A percentile compares a stretch with the other conserved stretches of the same genome.
phyloP scores from a whole-genome alignment of 2,113 vertebrate species.

The Carassius carassius region DNA sequence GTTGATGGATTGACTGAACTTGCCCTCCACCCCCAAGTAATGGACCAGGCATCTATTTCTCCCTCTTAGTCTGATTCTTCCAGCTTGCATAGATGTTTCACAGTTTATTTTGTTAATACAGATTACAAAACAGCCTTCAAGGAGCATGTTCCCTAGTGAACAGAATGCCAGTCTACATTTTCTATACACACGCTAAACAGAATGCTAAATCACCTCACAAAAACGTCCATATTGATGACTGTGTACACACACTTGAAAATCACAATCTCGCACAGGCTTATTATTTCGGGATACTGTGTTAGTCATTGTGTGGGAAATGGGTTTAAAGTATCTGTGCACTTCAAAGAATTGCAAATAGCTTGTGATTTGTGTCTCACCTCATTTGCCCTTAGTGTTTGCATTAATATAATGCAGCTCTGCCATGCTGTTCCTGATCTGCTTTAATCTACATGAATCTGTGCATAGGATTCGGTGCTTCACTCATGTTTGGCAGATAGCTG shows the following conservation, averaged over 20 bases:
- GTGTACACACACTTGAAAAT: background rate
- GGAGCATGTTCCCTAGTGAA: constrained; percentile 18
- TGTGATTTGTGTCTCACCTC: constrained; percentile 5
- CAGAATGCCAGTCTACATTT: constrained; percentile 18
- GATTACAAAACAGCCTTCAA: constrained; percentile 9
- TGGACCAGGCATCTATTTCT: background rate
- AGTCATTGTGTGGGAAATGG: constrained; percentile 23
- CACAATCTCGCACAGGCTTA: constrained; percentile 1
- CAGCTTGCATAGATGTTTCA: constrained; percentile 5
- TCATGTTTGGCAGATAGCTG: background rate
- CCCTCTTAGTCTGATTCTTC: background rate
- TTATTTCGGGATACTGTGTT: constrained; percentile 26
- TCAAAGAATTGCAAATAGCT: constrained; percentile 23
- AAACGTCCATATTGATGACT: constrained; percentile 4
- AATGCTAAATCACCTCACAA: constrained; percentile 1
- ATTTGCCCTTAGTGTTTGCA: constrained; percentile 15
- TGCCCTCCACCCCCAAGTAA: constrained; percentile 4
- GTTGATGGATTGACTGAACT: background rate
- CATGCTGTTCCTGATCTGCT: background rate
- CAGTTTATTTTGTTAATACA: constrained; percentile 47
- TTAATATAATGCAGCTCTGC: background rate
- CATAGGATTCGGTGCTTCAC: background rate
- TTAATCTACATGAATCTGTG: background rate
- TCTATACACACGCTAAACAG: background rate
- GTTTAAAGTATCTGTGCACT: constrained; percentile 14